phyloP scores from a whole-genome alignment of 2,797 vertebrate genomes.

The Fistularia tabacaria region DNA sequence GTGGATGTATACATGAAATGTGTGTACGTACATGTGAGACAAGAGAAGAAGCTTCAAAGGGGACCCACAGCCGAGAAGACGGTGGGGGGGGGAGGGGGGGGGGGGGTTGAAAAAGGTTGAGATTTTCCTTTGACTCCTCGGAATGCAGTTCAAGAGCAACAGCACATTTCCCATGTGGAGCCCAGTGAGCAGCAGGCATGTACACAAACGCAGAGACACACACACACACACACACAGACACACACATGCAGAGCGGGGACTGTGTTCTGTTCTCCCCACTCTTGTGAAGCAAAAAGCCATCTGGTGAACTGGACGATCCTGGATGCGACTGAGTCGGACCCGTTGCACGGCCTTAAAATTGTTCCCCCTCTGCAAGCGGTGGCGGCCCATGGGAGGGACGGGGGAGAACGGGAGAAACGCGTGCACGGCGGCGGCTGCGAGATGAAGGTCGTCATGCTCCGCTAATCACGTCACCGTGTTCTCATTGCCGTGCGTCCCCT shows the following conservation, averaged over 20 bases:
- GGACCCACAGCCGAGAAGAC: conserved; percentile 34
- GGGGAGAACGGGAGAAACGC: conserved; percentile 9
- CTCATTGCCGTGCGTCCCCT: conserved; percentile 40
- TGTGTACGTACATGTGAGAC: conserved; percentile 5
- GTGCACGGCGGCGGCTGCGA: conserved; percentile 26
- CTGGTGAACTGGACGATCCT: conserved; percentile 36
- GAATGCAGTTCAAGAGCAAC: conserved; percentile 53
- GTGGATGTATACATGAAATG: conserved; percentile 3
- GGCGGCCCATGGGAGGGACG: not conserved
- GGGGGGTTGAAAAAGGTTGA: conserved; percentile 45
- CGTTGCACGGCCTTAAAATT: conserved; percentile 34
- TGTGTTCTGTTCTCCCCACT: conserved; percentile 13
- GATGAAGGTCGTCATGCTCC: conserved; percentile 26
- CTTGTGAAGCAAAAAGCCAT: conserved; percentile 44
- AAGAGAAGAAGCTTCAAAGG: conserved; percentile 42
- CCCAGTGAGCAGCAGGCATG: conserved; percentile 25
- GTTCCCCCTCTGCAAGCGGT: conserved; percentile 1
- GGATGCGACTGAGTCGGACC: conserved; percentile 26
- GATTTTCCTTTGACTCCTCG: conserved; percentile 49
- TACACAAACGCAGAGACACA: conserved; percentile 33
- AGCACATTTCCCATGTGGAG: conserved; percentile 49
- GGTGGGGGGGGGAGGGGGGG: conserved; percentile 14
- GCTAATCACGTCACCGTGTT: conserved; percentile 43
- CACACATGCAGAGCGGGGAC: conserved; percentile 27
- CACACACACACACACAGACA: conserved; percentile 8